Conservation (phyloP, 2,888 invertebrate species). For the Esperia sulphurella region DNA sequence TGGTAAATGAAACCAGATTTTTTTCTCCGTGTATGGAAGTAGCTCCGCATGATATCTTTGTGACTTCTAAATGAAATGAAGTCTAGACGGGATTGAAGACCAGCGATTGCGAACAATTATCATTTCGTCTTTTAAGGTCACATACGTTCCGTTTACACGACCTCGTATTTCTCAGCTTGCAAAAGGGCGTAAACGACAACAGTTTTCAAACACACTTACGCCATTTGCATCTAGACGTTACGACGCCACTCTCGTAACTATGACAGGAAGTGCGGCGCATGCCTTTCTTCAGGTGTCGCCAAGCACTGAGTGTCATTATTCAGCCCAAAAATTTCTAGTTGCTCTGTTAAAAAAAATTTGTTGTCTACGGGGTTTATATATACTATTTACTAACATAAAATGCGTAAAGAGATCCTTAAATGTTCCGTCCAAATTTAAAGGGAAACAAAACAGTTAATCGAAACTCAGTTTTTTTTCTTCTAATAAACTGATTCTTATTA, state of each 20-base stretch:
- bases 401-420: no score
- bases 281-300: constrained; percentile 58
- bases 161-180: constrained; percentile 38
- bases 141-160: constrained; percentile 55
- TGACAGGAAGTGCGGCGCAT: constrained; percentile 69
- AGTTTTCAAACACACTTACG: constrained; percentile 35
- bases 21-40: no score
- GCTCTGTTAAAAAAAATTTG: no score
- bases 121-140: constrained; percentile 69
- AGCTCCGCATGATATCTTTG: neutral
- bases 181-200: constrained; percentile 42
- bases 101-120: constrained; percentile 49
- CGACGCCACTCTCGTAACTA: constrained; percentile 52
- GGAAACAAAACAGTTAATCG: no score
- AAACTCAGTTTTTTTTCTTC: no score
- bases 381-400: no score
- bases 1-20: no score
- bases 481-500: no score
- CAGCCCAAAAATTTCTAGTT: neutral
- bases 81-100: constrained; percentile 31
- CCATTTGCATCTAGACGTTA: constrained; percentile 33
- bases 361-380: no score
- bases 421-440: no score
- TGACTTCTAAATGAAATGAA: constrained; percentile 25
- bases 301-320: constrained; percentile 25